phyloP scores from a whole-genome alignment of 2,113 vertebrate genomes.

The Tragelaphus buxtoni region DNA sequence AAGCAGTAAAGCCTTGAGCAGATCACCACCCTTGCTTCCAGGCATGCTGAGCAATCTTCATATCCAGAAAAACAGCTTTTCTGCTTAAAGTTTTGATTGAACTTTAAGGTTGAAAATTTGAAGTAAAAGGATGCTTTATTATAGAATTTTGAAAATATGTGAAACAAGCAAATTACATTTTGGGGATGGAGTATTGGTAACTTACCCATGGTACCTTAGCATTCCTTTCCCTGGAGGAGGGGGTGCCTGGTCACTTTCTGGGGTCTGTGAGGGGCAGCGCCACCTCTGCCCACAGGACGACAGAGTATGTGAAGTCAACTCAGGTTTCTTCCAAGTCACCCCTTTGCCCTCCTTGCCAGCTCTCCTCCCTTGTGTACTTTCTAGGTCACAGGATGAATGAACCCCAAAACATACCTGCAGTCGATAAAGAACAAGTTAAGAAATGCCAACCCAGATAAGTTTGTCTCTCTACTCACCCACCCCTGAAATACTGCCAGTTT shows the following conservation, averaged over 20 bases:
- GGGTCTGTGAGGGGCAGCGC: not conserved
- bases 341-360: not conserved
- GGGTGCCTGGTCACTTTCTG: not conserved
- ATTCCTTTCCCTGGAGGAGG: not conserved
- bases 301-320: fast-evolving
- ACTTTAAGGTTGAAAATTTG: not conserved
- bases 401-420: not conserved
- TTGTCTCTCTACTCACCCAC: fast-evolving
- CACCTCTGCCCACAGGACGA: fast-evolving
- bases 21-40: no score
- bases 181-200: no score
- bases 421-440: not conserved
- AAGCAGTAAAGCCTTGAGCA: not conserved
- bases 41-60: not conserved
- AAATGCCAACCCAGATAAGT: not conserved
- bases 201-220: no score
- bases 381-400: not conserved
- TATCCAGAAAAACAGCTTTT: not conserved
- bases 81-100: not conserved
- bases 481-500: not conserved
- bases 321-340: not conserved
- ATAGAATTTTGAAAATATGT: not conserved
- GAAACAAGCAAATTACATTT: not conserved
- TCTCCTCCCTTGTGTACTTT: not conserved
- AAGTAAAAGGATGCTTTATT: not conserved